These are phyloP conservation scores for Brachypteracias leptosomus DNA, from an alignment of 2,113 vertebrate species.

Conservation along the genomic window DNA sequence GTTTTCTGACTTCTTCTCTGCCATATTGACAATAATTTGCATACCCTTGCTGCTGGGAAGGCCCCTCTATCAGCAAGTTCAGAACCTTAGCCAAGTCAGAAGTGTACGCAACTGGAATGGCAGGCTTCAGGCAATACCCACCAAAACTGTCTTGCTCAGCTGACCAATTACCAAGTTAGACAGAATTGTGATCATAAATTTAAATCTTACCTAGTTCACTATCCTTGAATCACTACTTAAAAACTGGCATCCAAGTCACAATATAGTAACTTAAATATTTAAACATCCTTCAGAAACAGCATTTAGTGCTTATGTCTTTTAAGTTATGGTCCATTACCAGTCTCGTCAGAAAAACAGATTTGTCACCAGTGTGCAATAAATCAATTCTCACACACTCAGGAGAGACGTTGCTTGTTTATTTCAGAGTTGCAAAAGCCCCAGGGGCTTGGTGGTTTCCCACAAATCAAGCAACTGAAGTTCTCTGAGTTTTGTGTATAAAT, in stretches of 20 bases:
- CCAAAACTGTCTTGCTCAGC: neutral
- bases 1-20: neutral
- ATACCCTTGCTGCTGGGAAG: neutral
- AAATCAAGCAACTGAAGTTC: no score
- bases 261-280: neutral
- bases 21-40: neutral
- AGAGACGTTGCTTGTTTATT: no score
- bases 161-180: neutral
- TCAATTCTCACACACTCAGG: no score
- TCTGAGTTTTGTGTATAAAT: no score
- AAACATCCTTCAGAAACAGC: neutral
- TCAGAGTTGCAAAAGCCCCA: no score
- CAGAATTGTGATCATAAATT: neutral
- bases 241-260: neutral
- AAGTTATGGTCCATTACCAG: neutral
- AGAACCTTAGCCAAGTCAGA: neutral
- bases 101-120: accelerated
- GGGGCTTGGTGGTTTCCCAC: no score
- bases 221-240: neutral
- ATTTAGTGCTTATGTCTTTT: neutral
- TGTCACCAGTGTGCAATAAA: no score
- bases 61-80: neutral
- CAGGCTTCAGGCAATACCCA: neutral
- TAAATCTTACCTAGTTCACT: neutral
- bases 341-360: no score